phyloP scores from a whole-genome alignment of 2,113 vertebrate genomes.

The Sinocyclocheilus grahami region DNA sequence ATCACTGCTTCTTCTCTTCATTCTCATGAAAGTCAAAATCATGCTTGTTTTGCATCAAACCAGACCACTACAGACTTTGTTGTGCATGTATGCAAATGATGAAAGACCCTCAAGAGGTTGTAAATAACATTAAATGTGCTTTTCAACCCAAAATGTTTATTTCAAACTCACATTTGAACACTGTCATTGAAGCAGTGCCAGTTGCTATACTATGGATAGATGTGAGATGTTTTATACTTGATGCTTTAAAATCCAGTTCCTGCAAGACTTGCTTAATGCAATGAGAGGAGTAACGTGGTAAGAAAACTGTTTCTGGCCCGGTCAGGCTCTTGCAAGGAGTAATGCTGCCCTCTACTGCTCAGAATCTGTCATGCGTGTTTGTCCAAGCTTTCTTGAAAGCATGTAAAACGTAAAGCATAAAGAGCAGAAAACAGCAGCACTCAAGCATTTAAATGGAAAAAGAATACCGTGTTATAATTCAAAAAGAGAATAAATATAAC shows the following conservation, averaged over 20 bases:
- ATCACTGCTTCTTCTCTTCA: background rate
- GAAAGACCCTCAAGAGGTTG: background rate
- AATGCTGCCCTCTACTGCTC: constrained; percentile 65
- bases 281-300: background rate
- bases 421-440: background rate
- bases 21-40: background rate
- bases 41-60: background rate
- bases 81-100: background rate
- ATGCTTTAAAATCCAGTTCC: background rate
- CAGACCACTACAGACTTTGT: background rate
- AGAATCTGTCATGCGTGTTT: background rate
- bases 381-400: background rate
- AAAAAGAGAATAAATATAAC: background rate
- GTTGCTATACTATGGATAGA: background rate
- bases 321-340: constrained; percentile 51
- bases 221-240: no score
- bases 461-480: background rate
- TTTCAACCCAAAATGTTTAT: background rate
- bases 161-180: background rate
- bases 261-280: background rate
- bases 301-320: background rate
- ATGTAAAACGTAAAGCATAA: background rate
- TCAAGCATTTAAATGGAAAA: background rate
- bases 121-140: background rate
- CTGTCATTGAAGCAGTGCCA: background rate